Conservation (phyloP, 2,113 vertebrate species). For the Platysternon megacephalum region DNA sequence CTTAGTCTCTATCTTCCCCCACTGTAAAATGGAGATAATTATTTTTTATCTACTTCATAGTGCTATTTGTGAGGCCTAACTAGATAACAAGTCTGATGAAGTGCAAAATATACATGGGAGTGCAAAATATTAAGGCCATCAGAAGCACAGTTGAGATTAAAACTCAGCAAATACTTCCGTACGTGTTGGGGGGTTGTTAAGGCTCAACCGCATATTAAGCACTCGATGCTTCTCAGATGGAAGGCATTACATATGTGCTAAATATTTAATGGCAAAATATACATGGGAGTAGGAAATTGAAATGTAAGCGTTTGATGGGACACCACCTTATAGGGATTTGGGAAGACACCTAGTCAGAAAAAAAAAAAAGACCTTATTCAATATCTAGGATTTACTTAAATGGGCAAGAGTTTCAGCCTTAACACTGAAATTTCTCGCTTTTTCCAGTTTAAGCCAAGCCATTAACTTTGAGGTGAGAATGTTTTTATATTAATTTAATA, state of each 20-base stretch:
- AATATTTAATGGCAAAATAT: background rate
- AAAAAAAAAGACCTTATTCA: background rate
- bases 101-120: background rate
- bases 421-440: background rate
- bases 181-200: background rate
- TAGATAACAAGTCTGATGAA: background rate
- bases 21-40: background rate
- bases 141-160: background rate
- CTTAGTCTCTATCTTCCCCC: background rate
- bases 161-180: background rate
- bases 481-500: background rate
- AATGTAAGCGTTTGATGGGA: background rate
- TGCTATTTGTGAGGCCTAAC: background rate
- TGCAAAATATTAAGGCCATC: background rate
- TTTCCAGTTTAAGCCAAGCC: background rate
- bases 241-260: background rate
- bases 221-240: background rate
- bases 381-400: background rate
- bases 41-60: fast-evolving
- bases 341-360: background rate
- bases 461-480: background rate
- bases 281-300: background rate
- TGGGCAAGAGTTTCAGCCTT: background rate
- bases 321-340: background rate
- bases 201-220: background rate